A percentile compares a stretch with the other conserved stretches of the same genome.
Conservation (phyloP, 2,888 invertebrate genomes). For the Drosophila borborema region DNA sequence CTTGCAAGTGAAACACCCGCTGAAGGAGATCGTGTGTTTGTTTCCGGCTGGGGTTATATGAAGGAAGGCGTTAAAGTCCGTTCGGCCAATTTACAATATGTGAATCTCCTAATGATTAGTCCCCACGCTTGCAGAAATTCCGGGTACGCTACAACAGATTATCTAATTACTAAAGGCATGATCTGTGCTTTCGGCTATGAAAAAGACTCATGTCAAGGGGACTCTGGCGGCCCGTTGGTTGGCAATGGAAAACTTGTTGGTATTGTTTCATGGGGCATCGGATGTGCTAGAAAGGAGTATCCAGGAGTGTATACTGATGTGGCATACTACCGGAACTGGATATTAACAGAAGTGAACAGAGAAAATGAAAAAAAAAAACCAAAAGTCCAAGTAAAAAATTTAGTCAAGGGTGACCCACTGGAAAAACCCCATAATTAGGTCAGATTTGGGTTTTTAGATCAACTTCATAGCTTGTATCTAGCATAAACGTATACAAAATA, state of each 20-base stretch:
- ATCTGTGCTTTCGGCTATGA: background rate
- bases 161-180: background rate
- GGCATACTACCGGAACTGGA: background rate
- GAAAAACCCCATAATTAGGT: too few relatives aligned
- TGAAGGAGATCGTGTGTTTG: background rate
- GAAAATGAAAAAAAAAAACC: too few relatives aligned
- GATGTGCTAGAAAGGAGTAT: background rate
- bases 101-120: background rate
- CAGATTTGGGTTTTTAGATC: too few relatives aligned
- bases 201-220: background rate
- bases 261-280: conserved; percentile 3
- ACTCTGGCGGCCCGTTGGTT: conserved; percentile 2
- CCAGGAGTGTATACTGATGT: conserved; percentile 11
- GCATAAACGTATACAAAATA: too few relatives aligned
- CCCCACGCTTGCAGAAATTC: rapidly evolving
- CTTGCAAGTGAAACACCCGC: background rate
- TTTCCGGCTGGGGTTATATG: background rate
- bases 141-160: rapidly evolving
- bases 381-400: too few relatives aligned
- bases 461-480: too few relatives aligned
- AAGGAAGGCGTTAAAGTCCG: background rate
- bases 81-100: background rate
- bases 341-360: background rate
- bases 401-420: too few relatives aligned
- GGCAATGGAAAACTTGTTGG: background rate